Evolutionary conservation across 2,797 vertebrate species (phyloP).

Genomic region (Cossypha caffra): DNA sequence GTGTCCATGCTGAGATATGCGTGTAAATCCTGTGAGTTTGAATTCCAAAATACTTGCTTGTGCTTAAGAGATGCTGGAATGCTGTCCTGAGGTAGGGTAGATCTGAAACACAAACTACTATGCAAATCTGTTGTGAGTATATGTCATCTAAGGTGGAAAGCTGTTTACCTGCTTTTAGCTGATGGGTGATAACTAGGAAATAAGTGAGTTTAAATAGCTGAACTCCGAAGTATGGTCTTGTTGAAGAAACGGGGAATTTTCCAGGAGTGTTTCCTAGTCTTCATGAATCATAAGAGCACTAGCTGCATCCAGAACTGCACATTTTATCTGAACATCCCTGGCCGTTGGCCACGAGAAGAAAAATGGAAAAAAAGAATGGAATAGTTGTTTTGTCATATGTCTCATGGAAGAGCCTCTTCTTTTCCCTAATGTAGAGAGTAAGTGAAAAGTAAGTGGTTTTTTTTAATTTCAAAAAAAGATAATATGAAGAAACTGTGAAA

Average conservation of each 20-base stretch:
- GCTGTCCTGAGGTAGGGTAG: not conserved
- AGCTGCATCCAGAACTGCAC: not conserved
- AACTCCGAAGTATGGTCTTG: not conserved
- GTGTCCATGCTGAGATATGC: not conserved
- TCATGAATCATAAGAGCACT: not conserved
- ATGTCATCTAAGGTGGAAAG: not conserved
- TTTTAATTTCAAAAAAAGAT: not conserved
- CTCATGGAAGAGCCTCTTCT: not conserved
- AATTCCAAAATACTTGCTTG: not conserved
- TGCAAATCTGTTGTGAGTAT: not conserved
- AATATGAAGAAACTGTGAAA: not conserved
- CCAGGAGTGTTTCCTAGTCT: not conserved
- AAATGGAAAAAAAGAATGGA: not conserved
- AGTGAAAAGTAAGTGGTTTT: not conserved
- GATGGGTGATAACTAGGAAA: not conserved
- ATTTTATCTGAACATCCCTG: not conserved
- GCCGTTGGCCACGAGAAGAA: not conserved
- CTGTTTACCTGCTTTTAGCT: not conserved
- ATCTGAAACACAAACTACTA: not conserved
- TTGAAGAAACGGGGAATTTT: not conserved
- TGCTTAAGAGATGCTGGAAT: not conserved
- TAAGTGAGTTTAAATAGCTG: not conserved
- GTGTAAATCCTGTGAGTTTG: not conserved
- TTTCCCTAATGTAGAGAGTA: not conserved
- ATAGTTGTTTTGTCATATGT: not conserved